phyloP scores from a whole-genome alignment of 2,888 invertebrate genomes.

The Trachelus tabidus region DNA sequence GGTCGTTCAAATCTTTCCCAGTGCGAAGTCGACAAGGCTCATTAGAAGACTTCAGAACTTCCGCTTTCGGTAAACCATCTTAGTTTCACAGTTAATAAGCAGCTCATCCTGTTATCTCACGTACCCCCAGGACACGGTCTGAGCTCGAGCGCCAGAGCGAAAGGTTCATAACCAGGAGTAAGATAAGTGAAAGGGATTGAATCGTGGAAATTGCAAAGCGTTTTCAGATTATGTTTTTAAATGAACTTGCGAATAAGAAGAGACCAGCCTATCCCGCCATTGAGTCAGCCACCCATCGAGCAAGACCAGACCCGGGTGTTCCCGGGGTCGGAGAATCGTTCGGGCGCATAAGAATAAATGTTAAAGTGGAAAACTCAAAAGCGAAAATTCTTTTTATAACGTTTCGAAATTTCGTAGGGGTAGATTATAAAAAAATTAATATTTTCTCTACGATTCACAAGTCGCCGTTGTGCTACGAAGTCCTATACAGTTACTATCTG shows the following conservation, averaged over 20 bases:
- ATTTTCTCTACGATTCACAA: not conserved
- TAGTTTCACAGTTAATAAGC: constrained; percentile 40
- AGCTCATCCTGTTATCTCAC: constrained; percentile 41
- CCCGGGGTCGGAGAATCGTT: no score
- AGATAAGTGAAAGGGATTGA: not conserved
- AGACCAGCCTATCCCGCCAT: not conserved
- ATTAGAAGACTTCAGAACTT: not conserved
- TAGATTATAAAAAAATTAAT: not conserved
- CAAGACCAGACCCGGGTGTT: not conserved
- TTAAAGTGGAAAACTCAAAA: not conserved
- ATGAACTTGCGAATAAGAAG: not conserved
- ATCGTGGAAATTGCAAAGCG: not conserved
- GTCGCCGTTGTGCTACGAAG: not conserved
- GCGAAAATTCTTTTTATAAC: not conserved
- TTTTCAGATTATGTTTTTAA: constrained; percentile 3
- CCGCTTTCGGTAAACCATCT: not conserved
- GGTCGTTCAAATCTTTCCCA: not conserved
- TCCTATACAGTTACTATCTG: not conserved
- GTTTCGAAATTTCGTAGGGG: not conserved
- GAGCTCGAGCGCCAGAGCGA: not conserved
- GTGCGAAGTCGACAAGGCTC: not conserved
- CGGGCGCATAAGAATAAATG: no score
- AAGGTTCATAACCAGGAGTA: not conserved
- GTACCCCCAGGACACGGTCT: not conserved
- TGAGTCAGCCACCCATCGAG: not conserved